A percentile compares a stretch with the other conserved stretches of the same genome.
These are phyloP conservation scores for Chironex yamaguchii DNA, from an alignment of 30 jellyfish, hydroid and myxozoan species.

Conservation along the genomic window DNA sequence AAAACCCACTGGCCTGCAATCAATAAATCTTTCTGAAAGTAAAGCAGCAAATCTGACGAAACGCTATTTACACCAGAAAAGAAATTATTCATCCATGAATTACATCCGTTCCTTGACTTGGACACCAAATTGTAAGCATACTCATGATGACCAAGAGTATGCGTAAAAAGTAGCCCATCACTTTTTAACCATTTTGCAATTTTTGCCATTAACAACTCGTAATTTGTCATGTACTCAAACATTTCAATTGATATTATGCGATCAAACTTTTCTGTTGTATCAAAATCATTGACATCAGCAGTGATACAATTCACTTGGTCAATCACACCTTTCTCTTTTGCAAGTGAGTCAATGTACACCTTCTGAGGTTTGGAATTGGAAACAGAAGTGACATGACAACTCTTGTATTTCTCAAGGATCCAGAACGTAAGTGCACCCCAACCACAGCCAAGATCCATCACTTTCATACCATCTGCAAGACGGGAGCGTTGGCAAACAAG, in stretches of 20 bases:
- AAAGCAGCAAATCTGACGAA: constrained; percentile 77
- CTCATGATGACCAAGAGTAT: constrained; percentile 79
- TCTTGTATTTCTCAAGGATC: constrained; percentile 79
- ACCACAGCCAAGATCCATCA: constrained; percentile 92
- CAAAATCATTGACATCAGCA: constrained; percentile 84
- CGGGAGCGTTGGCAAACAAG: constrained; percentile 73
- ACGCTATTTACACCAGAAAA: constrained; percentile 92
- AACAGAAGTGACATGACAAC: constrained; percentile 66
- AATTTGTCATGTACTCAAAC: constrained; percentile 95
- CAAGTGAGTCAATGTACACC: constrained; percentile 60
- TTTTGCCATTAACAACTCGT: constrained; percentile 68
- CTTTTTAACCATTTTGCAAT: constrained; percentile 88
- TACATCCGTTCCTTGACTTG: constrained; percentile 65
- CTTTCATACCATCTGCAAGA: constrained; percentile 71
- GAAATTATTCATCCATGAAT: constrained; percentile 84
- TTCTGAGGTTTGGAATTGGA: constrained; percentile 81
- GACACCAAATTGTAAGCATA: constrained; percentile 72
- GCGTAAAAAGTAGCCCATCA: constrained; percentile 76
- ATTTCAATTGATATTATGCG: constrained; percentile 85
- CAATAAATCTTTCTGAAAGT: constrained; percentile 76
- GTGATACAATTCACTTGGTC: constrained; percentile 68
- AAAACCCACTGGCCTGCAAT: constrained; percentile 80
- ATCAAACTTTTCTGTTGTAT: constrained; percentile 74
- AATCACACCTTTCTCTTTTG: constrained; percentile 57
- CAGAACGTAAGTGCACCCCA: constrained; percentile 92